A percentile compares a stretch with the other conserved stretches of the same genome.
phyloP scores from a whole-genome alignment of 1,140 invertebrate genomes.

The Pachypeltis micranthus region DNA sequence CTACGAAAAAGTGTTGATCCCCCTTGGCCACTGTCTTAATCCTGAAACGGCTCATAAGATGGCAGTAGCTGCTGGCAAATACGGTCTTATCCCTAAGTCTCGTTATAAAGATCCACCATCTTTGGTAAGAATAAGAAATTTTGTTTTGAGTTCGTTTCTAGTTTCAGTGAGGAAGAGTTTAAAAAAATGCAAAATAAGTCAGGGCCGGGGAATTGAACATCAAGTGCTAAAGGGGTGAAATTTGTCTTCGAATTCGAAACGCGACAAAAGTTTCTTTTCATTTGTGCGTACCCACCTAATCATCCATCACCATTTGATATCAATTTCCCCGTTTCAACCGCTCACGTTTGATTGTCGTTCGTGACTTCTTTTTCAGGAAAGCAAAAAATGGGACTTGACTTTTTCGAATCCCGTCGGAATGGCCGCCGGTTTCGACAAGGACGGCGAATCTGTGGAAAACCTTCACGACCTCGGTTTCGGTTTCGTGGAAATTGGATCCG shows the following conservation, averaged over 20 bases:
- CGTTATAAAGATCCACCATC: constrained; percentile 44
- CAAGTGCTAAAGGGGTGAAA: no score
- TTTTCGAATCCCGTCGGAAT: constrained; percentile 87
- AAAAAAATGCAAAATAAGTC: not conserved
- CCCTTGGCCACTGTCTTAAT: constrained; percentile 49
- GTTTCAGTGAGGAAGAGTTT: not conserved
- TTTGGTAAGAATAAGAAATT: constrained; percentile 45
- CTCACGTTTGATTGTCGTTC: no score
- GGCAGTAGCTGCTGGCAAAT: constrained; percentile 59
- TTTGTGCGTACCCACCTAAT: no score
- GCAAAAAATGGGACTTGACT: constrained; percentile 53
- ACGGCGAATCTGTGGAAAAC: constrained; percentile 78
- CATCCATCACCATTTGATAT: no score
- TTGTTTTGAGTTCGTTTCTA: not conserved
- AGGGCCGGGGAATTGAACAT: not conserved
- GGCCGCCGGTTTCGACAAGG: constrained; percentile 96
- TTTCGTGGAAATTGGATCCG: constrained; percentile 92
- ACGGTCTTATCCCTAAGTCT: constrained; percentile 51
- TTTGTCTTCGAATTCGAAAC: no score
- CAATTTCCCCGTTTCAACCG: no score
- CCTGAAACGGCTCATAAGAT: constrained; percentile 70
- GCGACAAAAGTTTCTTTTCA: no score
- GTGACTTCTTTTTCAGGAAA: constrained; percentile 45
- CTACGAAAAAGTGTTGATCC: constrained; percentile 58
- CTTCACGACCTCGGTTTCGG: constrained; percentile 81